Base-by-base conservation (phyloP, 2,888 invertebrate genomes). In the Meta bourneti region DNA sequence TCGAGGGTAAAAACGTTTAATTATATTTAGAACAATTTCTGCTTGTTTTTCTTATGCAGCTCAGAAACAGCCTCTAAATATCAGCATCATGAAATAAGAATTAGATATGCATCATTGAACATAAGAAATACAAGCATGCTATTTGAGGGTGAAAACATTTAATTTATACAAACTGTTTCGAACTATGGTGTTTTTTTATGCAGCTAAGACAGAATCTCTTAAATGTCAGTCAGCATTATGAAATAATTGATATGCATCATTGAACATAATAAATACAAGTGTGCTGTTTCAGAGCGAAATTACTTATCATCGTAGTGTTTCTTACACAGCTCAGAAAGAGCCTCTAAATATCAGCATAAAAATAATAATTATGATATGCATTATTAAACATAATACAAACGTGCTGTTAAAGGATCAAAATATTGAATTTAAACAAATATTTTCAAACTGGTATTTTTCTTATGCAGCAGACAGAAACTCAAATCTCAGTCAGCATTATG, bases 401-500 rank as follows among this genome's bases (percentile, higher is more conserved):
- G n/a, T n/a, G n/a, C n/a, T n/a, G n/a, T n/a, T n/a, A n/a, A n/a
- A n/a, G n/a, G n/a, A n/a, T n/a, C n/a, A n/a, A n/a, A n/a, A n/a
- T n/a, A n/a, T n/a, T n/a, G n/a, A n/a, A n/a, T n/a, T n/a, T n/a
- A n/a, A n/a, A n/a, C n/a, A n/a, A n/a, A n/a, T n/a, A n/a, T n/a
- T n/a, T n/a, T n/a, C n/a, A n/a, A n/a, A n/a, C n/a, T n/a, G n/a
- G n/a, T n/a, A n/a, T n/a, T n/a, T n/a, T n/a, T 54, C 54, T 34
- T 13, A 49, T 82, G 20, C 78, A 85, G 48, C 79, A 79, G 79
- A 79, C 52, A 79, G 54, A 79, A 54, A 52, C 79, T 79, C 79
- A 54, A 61, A n/a, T n/a, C n/a, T n/a, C n/a, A n/a, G 20, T 79
- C 79, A 79, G 94, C 96, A 96, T 95, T 98, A 9, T 6, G n/a